Percentiles rank a stretch among this genome's conserved stretches.
phyloP scores from a whole-genome alignment of 2,797 vertebrate species.

The Sibirionetta formosa region DNA sequence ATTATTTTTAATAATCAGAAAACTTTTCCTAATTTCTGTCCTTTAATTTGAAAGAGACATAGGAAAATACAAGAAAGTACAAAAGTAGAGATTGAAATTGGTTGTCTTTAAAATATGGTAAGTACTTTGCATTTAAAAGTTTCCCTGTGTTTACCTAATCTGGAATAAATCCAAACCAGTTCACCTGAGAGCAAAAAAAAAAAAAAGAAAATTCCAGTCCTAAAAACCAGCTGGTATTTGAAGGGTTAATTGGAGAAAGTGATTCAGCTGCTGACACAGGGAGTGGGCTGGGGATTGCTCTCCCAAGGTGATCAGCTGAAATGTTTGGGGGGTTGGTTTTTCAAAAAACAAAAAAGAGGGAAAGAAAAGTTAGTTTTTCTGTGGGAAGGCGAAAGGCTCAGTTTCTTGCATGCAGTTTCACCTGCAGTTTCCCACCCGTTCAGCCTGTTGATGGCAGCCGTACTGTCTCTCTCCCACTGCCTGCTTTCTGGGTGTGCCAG shows the following conservation, averaged over 20 bases:
- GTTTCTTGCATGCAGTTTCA: not conserved
- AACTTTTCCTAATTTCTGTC: not conserved
- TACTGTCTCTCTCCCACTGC: constrained; percentile 30
- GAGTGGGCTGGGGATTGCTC: not conserved
- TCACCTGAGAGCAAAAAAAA: not conserved
- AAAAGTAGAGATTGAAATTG: not conserved
- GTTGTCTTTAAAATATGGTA: not conserved
- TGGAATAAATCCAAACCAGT: not conserved
- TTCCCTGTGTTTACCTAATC: not conserved
- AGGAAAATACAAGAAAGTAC: not conserved
- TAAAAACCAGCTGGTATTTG: not conserved
- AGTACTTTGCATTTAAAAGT: not conserved
- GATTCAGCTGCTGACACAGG: not conserved
- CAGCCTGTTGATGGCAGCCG: not conserved
- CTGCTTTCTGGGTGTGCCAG: constrained; percentile 67
- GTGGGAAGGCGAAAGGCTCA: not conserved
- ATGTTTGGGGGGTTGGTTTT: not conserved
- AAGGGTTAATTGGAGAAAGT: constrained; percentile 31
- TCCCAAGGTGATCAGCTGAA: constrained; percentile 37
- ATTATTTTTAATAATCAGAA: not conserved
- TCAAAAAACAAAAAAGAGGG: not conserved
- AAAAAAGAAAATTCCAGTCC: not conserved
- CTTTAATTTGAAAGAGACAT: not conserved
- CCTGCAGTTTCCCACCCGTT: not conserved
- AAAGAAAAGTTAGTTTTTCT: not conserved